Evolutionary conservation across 2,113 vertebrate species (phyloP).

Genomic region (Narcine bancroftii): DNA sequence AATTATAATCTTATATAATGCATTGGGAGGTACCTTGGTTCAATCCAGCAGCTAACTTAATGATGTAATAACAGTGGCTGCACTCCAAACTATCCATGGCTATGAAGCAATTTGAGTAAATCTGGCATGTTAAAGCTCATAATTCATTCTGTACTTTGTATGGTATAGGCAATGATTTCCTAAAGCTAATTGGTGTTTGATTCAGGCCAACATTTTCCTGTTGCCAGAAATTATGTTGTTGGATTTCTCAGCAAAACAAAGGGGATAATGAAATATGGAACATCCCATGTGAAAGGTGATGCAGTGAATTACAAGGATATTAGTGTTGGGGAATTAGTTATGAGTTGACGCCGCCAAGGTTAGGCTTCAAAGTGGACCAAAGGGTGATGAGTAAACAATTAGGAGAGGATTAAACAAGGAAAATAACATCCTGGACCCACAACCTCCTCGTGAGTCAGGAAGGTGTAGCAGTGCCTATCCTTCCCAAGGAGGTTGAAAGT

Average conservation of each 20-base stretch:
- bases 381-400: too few relatives aligned
- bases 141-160: not conserved
- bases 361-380: too few relatives aligned
- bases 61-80: too few relatives aligned
- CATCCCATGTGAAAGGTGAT: not conserved
- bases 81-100: not conserved
- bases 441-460: too few relatives aligned
- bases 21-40: not conserved
- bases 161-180: not conserved
- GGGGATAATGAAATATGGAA: not conserved
- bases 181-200: not conserved
- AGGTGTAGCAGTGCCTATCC: too few relatives aligned
- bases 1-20: not conserved
- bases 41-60: not conserved
- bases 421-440: too few relatives aligned
- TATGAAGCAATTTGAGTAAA: too few relatives aligned
- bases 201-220: not conserved
- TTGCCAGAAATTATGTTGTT: not conserved
- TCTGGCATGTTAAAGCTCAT: not conserved
- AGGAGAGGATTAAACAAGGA: too few relatives aligned
- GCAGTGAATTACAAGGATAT: too few relatives aligned
- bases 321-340: too few relatives aligned
- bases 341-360: too few relatives aligned
- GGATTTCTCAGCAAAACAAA: not conserved
- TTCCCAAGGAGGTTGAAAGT: too few relatives aligned